Conservation (phyloP, 1,140 invertebrate genomes). For the Pomacea maculata region DNA sequence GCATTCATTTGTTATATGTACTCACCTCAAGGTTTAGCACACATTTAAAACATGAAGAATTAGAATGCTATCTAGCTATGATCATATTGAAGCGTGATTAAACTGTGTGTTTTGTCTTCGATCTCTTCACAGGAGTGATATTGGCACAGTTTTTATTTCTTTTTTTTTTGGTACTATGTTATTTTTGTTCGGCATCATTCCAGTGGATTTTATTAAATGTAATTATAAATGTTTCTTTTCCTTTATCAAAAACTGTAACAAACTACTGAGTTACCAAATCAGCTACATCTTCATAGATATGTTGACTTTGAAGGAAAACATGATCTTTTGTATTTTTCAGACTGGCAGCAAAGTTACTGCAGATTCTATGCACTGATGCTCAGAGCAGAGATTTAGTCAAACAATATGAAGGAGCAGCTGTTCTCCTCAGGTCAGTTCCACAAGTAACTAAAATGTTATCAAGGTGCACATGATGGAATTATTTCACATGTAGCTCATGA, state of each 20-base stretch:
- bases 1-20: background rate
- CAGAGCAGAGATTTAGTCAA: constrained; percentile 60
- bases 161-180: background rate
- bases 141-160: background rate
- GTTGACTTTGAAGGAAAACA: too few relatives aligned
- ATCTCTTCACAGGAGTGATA: too few relatives aligned
- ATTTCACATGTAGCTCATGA: background rate
- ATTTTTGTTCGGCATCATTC: background rate
- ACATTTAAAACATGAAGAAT: background rate
- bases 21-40: too few relatives aligned
- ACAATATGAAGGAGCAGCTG: constrained; percentile 63
- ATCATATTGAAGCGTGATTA: too few relatives aligned
- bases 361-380: constrained; percentile 59
- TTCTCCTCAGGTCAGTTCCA: constrained; percentile 57
- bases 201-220: background rate
- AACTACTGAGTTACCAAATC: too few relatives aligned
- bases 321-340: constrained; percentile 39
- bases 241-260: too few relatives aligned
- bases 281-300: too few relatives aligned
- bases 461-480: background rate
- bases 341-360: constrained; percentile 62
- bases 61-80: too few relatives aligned
- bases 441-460: background rate
- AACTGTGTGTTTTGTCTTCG: too few relatives aligned
- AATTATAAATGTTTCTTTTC: background rate